phyloP scores from a whole-genome alignment of 2,113 vertebrate genomes.

The Phrynosoma blainvillii region DNA sequence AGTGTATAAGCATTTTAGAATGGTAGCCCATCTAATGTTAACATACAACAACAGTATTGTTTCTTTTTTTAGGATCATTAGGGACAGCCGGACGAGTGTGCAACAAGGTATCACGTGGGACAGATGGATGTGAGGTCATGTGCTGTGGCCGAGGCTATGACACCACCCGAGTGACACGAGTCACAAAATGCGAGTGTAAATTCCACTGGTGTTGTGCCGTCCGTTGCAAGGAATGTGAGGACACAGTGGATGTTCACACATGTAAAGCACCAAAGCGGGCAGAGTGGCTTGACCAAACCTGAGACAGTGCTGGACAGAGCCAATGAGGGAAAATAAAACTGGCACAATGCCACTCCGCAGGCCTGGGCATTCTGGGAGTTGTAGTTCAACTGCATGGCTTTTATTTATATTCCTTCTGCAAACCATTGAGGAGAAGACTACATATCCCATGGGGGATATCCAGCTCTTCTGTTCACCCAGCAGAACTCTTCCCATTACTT shows the following conservation, averaged over 20 bases:
- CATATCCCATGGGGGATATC: conserved; percentile 72
- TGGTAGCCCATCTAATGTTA: not conserved
- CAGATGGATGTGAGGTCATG: conserved; percentile 97
- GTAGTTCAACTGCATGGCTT: conserved; percentile 90
- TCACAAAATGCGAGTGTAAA: conserved; percentile 98
- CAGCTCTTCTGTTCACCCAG: conserved; percentile 68
- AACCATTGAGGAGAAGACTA: conserved; percentile 84
- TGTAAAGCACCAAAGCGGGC: conserved; percentile 95
- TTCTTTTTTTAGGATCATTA: conserved; percentile 83
- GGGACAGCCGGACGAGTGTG: conserved; percentile 94
- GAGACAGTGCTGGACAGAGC: conserved; percentile 44
- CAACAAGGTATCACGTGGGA: conserved; percentile 90
- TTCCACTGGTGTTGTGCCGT: conserved; percentile 99
- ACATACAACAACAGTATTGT: not conserved
- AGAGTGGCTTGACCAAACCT: conserved; percentile 91
- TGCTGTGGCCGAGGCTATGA: conserved; percentile 98
- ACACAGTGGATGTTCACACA: conserved; percentile 94
- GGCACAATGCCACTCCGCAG: conserved; percentile 65
- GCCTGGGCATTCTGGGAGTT: conserved; percentile 81
- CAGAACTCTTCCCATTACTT: conserved; percentile 56
- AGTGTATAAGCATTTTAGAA: not conserved
- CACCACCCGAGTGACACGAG: conserved; percentile 91
- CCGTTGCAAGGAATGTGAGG: conserved; percentile 93
- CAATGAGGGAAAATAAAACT: conserved; percentile 26
- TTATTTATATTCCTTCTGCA: conserved; percentile 81